phyloP scores from a whole-genome alignment of 1,140 invertebrate genomes.

The Dermatophagoides farinae region DNA sequence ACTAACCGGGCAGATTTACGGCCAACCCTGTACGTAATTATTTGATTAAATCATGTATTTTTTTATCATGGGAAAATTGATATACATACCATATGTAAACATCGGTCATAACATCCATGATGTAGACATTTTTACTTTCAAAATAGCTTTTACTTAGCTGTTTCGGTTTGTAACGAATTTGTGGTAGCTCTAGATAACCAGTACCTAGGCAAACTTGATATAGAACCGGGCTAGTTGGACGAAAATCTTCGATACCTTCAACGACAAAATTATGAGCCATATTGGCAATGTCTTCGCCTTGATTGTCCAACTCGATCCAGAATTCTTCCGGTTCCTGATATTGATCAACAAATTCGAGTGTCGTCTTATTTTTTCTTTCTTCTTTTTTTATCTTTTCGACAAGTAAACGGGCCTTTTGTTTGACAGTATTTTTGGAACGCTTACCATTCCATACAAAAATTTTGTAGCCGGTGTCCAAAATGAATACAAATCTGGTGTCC shows the following conservation, averaged over 20 bases:
- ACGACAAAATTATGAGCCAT: slow-evolving; percentile 20
- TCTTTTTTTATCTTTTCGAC: slow-evolving; percentile 98
- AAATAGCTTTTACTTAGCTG: background rate
- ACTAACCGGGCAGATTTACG: slow-evolving; percentile 91
- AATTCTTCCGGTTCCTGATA: slow-evolving; percentile 63
- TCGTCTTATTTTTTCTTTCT: slow-evolving; percentile 82
- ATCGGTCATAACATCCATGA: slow-evolving; percentile 83
- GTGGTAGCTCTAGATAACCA: slow-evolving; percentile 94
- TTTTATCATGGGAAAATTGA: background rate
- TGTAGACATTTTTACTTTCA: slow-evolving; percentile 84
- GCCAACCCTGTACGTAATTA: slow-evolving; percentile 50
- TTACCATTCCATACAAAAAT: slow-evolving; percentile 82
- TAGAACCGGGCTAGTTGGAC: slow-evolving; percentile 50
- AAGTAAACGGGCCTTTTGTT: slow-evolving; percentile 78
- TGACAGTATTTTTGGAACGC: slow-evolving; percentile 77
- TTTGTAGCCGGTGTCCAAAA: slow-evolving; percentile 64
- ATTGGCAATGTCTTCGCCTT: background rate
- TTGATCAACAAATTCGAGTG: slow-evolving; percentile 64
- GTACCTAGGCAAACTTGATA: slow-evolving; percentile 90
- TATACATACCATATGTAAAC: slow-evolving; percentile 81
- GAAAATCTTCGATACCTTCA: slow-evolving; percentile 64
- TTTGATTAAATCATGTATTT: slow-evolving; percentile 4
- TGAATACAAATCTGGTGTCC: slow-evolving; percentile 75
- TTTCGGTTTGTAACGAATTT: slow-evolving; percentile 39
- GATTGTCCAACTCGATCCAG: slow-evolving; percentile 39